Evolutionary conservation across 92 coral and sea anemone genomes (phyloP).

Genomic region (Isaurus tuberculatus): DNA sequence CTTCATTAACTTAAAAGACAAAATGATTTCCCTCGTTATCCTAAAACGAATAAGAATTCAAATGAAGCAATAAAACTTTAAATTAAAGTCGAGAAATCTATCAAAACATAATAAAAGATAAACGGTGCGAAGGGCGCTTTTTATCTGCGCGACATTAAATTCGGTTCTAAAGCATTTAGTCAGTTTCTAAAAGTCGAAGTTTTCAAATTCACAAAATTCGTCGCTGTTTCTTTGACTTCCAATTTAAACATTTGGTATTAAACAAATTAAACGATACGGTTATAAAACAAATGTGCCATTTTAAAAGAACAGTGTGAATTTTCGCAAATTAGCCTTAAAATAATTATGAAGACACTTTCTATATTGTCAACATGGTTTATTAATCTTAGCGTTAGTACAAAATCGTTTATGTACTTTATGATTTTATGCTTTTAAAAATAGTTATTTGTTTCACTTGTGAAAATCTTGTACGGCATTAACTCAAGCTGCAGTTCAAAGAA

Average conservation of each 20-base stretch:
- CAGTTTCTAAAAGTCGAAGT: too few species aligned
- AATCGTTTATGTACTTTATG: too few species aligned
- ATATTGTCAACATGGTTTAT: not conserved
- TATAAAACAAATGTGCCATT: constrained; percentile 23
- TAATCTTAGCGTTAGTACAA: not conserved
- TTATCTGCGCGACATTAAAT: too few species aligned
- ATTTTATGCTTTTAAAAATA: not conserved
- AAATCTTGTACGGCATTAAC: not conserved
- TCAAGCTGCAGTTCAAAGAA: constrained; percentile 2
- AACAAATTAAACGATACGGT: constrained; percentile 19
- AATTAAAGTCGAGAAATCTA: not conserved
- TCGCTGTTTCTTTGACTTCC: not conserved
- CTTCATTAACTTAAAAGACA: not conserved
- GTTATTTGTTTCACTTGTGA: not conserved
- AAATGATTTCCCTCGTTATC: not conserved
- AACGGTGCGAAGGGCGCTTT: not conserved
- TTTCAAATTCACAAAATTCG: too few species aligned
- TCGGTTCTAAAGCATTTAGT: too few species aligned
- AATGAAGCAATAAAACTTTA: constrained; percentile 28
- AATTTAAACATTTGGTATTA: constrained; percentile 3
- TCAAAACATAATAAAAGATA: not conserved
- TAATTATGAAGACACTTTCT: constrained; percentile 18
- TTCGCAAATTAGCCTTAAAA: constrained; percentile 37
- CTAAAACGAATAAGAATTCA: constrained; percentile 23
- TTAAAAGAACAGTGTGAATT: constrained; percentile 42